Evolutionary conservation across 2,888 invertebrate species (phyloP).

Genomic region (Watsonalla binaria): DNA sequence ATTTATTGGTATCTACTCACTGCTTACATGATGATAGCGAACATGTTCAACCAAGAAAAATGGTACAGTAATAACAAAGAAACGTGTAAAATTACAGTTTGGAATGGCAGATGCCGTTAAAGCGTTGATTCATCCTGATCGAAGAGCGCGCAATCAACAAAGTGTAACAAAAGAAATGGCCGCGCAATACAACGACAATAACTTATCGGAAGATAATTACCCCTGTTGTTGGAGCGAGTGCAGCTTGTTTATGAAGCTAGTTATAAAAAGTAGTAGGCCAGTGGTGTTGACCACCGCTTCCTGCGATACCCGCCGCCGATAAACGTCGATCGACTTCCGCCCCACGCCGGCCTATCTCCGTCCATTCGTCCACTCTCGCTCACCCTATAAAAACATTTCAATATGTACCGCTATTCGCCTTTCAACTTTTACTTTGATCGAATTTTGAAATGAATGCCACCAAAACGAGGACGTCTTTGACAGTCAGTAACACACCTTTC

Average conservation of each 20-base stretch:
- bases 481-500: not conserved
- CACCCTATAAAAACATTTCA: not conserved
- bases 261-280: slow-evolving; percentile 32
- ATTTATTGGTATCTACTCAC: too few relatives aligned
- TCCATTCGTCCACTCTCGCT: slow-evolving; percentile 2
- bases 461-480: not conserved
- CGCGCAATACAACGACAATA: not conserved
- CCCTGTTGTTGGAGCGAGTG: not conserved
- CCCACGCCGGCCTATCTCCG: slow-evolving; percentile 25
- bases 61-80: not conserved
- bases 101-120: not conserved
- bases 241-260: slow-evolving; percentile 31
- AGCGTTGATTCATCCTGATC: not conserved
- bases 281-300: slow-evolving; percentile 49
- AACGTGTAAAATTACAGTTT: not conserved
- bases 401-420: not conserved
- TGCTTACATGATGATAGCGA: too few relatives aligned
- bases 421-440: not conserved
- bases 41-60: not conserved
- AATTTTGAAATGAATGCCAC: not conserved
- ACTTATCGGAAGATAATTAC: slow-evolving; percentile 2
- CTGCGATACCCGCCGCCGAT: slow-evolving; percentile 56
- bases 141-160: not conserved
- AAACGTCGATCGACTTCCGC: slow-evolving; percentile 42
- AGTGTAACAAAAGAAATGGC: not conserved